Evolutionary conservation across 2,888 invertebrate species (phyloP).

Genomic region (Polietes domitor): DNA sequence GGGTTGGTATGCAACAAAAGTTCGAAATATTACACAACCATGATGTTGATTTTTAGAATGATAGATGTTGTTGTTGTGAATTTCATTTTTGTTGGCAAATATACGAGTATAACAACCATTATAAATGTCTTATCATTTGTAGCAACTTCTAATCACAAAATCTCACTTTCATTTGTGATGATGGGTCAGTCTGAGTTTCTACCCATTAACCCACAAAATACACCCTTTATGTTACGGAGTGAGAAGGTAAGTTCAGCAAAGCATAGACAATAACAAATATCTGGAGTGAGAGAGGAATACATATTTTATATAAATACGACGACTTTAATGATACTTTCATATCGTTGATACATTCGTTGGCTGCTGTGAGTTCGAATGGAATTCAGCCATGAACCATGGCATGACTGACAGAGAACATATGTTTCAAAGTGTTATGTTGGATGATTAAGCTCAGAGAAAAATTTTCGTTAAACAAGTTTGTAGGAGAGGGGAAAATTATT

Average conservation of each 20-base stretch:
- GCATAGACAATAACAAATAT: neutral
- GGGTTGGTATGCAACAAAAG: too few relatives aligned
- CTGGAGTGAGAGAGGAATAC: too few relatives aligned
- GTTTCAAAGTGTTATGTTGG: neutral
- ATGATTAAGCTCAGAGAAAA: neutral
- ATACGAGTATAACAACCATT: too few relatives aligned
- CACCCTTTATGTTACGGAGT: neutral
- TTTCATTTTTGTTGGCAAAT: too few relatives aligned
- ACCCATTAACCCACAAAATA: neutral
- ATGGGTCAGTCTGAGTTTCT: too few relatives aligned
- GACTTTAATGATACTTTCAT: neutral
- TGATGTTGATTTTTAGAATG: too few relatives aligned
- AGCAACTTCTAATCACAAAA: too few relatives aligned
- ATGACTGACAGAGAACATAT: conserved; percentile 7
- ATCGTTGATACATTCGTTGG: neutral
- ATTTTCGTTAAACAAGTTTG: neutral
- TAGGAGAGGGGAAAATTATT: too few relatives aligned
- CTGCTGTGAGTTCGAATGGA: neutral
- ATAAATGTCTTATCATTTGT: too few relatives aligned
- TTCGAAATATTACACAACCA: too few relatives aligned
- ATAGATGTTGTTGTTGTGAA: too few relatives aligned
- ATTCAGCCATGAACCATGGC: neutral
- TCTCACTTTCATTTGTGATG: too few relatives aligned
- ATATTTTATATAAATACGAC: conserved; percentile 15
- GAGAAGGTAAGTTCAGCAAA: conserved; percentile 11